Evolutionary conservation across 64 coral and sea anemone genomes (phyloP), one percentile per base, ranked within the genome.

Genomic region (Actinia tenebrosa): DNA sequence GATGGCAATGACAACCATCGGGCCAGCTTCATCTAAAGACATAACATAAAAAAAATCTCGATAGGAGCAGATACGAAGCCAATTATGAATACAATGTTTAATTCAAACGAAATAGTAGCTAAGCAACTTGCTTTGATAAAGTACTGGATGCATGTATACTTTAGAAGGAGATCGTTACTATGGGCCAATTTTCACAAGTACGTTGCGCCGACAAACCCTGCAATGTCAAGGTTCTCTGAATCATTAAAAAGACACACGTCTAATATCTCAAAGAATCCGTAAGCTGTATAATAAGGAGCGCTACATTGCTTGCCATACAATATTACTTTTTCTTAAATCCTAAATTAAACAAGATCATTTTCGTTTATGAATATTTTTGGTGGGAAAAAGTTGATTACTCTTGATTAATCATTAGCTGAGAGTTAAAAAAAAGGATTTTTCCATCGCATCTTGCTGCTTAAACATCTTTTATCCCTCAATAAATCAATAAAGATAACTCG

Each of bases 211-310:
- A 75, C 69, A 75, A 75, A 10, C 14, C 42, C 25, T 11, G 20
- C 79, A 81, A 53, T 81, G 79, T 81, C 79, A 81, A 81, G 79
- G 79, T 81, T 81, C 50, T 81, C 15, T 81, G 79, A 50, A 81
- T 81, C 20, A 81, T 81, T 81, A 81, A 81, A 81, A 81, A 81
- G 17, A 53, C 79, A 81, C 22, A 53, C 16, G 50, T 81, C 50
- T 81, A 81, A 16, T 79, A 45, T 11, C 30, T 45, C 30, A 79
- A 42, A 19, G 15, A 69, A 69, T 23, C 4, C 4, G n/a, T 69
- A 0, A 69, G 7, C 18, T 25, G n/a, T n/a, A 37, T 37, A 26
- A 69, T 26, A 69, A 69, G n/a, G 22, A 69, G 64, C 9, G 64
- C 64, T 69, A 4, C 69, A 75, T 75, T 75, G 0, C 69, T 75